These are phyloP conservation scores for Drosophila ochracea DNA, from an alignment of 2,888 invertebrate species.

Conservation along the genomic window DNA sequence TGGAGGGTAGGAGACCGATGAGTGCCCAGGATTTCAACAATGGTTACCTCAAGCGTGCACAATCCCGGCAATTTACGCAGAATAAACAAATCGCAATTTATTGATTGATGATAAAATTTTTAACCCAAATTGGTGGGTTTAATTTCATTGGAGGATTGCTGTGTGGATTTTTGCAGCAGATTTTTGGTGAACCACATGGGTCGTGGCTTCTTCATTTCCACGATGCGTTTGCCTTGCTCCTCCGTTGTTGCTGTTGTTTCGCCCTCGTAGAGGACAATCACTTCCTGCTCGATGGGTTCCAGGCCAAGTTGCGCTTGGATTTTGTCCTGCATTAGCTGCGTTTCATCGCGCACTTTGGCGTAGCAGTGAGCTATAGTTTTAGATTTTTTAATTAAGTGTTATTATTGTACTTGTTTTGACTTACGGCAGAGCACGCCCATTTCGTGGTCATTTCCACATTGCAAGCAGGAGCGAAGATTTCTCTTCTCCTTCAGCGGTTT, in stretches of 20 bases:
- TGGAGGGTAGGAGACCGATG: slow-evolving; percentile 90
- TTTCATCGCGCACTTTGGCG: slow-evolving; percentile 92
- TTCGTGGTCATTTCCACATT: slow-evolving; percentile 94
- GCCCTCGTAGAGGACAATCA: slow-evolving; percentile 93
- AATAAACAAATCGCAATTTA: slow-evolving; percentile 62
- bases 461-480: slow-evolving; percentile 90
- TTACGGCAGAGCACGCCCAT: slow-evolving; percentile 93
- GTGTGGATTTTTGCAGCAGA: slow-evolving; percentile 91
- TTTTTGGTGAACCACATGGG: slow-evolving; percentile 96
- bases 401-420: slow-evolving; percentile 62
- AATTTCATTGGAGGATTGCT: slow-evolving; percentile 89
- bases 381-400: not conserved
- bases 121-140: slow-evolving; percentile 91
- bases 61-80: slow-evolving; percentile 43
- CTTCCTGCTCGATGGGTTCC: slow-evolving; percentile 92
- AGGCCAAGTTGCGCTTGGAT: slow-evolving; percentile 90
- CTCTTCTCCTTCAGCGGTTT: slow-evolving; percentile 91
- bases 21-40: slow-evolving; percentile 93
- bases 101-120: slow-evolving; percentile 26
- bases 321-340: slow-evolving; percentile 91
- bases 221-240: slow-evolving; percentile 91
- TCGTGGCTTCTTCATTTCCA: slow-evolving; percentile 94
- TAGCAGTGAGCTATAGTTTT: slow-evolving; percentile 92
- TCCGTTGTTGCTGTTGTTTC: slow-evolving; percentile 88
- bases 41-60: slow-evolving; percentile 89